Conservation (phyloP, 2,888 invertebrate genomes). For the Yponomeuta sedellus region DNA sequence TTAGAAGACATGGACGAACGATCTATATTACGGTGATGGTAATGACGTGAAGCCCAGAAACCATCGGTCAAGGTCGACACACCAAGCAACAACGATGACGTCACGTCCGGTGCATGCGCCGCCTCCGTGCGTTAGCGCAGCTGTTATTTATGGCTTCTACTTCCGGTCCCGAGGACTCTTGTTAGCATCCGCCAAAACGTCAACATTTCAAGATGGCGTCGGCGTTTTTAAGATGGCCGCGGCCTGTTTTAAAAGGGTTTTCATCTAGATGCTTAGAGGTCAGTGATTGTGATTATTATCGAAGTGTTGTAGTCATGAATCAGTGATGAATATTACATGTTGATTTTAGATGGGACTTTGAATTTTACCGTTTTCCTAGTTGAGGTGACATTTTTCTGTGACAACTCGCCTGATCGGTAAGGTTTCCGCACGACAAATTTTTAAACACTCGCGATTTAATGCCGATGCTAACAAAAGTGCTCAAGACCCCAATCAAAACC, state of each 20-base stretch:
- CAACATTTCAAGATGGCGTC: not conserved
- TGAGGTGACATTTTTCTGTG: too few relatives aligned
- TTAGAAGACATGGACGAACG: not conserved
- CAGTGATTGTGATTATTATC: too few relatives aligned
- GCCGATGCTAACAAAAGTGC: not conserved
- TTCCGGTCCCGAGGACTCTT: not conserved
- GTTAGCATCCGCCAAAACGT: not conserved
- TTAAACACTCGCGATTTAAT: not conserved
- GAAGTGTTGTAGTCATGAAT: too few relatives aligned
- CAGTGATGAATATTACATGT: too few relatives aligned
- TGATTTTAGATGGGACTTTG: too few relatives aligned
- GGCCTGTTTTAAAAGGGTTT: too few relatives aligned
- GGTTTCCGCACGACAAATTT: too few relatives aligned
- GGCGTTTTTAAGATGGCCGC: not conserved
- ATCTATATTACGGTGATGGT: not conserved
- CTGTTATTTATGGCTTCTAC: not conserved
- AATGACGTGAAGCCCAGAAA: not conserved
- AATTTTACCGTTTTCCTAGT: too few relatives aligned
- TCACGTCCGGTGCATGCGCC: constrained; percentile 10
- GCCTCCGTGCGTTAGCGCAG: constrained; percentile 8
- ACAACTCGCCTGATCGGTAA: too few relatives aligned
- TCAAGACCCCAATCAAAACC: not conserved
- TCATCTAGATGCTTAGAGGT: too few relatives aligned
- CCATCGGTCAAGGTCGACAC: not conserved
- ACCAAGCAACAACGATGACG: constrained; percentile 10